Evolutionary conservation across 2,888 invertebrate genomes (phyloP), one percentile per base, ranked within the genome.

Genomic region (Amaurobius ferox): DNA sequence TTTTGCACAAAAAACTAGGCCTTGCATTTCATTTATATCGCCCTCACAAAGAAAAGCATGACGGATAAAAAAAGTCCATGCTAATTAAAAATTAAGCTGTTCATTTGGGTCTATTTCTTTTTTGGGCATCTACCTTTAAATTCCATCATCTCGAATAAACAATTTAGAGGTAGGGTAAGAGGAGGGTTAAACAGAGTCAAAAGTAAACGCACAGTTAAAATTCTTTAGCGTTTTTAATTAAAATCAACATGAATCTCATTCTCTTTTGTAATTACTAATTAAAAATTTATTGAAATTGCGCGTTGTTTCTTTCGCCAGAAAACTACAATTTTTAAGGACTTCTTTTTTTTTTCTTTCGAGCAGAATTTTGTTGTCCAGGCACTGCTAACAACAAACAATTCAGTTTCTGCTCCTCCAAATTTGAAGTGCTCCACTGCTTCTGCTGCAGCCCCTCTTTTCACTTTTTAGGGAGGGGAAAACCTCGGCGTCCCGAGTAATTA

Each of bases 11-110:
- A 73, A 32, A 23, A 23, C 28, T 30, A n/a, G 23, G 30, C 32
- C 66, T 67, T 62, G 62, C 70, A 62, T 81, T 76, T 81, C 76
- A 71, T 71, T 70, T 64, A 48, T 71, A 83, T 30, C 66, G 28
- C 40, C n/a, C 70, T 16, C 61, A 39, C 30, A 35, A 76, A 74
- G 35, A 81, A 70, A 70, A 55, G 72, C 30, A 55, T 29, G 32
- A 30, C 16, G 29, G 26, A 29, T 64, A 68, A 35, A 68, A 77
- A 81, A 83, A 83, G 28, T 39, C 23, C 78, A 68, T 23, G 64
- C 85, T 79, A 85, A 85, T 85, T 85, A 85, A 85, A 85, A 85
- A 85, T 85, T 85, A 85, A 85, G 85, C 85, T 85, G 85, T 78
- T 85, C 85, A 85, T 78, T 85, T 85, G 73, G 78, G 67, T 85